phyloP scores from a whole-genome alignment of 30 jellyfish, hydroid and myxozoan species.

The Hydractinia symbiolongicarpus region DNA sequence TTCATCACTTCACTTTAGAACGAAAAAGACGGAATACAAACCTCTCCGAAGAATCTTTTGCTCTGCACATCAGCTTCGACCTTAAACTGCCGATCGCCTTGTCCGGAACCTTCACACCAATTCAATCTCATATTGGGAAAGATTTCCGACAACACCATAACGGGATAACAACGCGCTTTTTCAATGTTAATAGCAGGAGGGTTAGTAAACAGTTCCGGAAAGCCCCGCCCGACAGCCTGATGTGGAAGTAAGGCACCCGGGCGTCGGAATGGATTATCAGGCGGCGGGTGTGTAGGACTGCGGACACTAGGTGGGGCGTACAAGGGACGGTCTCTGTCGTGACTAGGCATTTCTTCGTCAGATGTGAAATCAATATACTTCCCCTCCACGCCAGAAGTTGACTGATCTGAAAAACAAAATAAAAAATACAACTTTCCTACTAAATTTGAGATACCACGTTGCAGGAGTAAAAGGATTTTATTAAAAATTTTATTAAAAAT shows the following conservation, averaged over 20 bases:
- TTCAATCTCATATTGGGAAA: constrained; percentile 52
- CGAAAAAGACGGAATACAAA: background rate
- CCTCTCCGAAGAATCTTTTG: constrained; percentile 52
- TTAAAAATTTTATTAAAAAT: too few species aligned
- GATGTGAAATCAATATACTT: background rate
- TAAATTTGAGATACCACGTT: too few species aligned
- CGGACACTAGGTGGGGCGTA: constrained; percentile 27
- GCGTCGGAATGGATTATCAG: background rate
- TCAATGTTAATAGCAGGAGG: constrained; percentile 40
- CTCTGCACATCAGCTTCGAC: constrained; percentile 53
- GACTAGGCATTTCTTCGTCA: constrained; percentile 16
- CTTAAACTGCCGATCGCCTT: constrained; percentile 37
- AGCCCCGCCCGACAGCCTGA: constrained; percentile 17
- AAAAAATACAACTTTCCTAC: background rate
- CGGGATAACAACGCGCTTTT: constrained; percentile 62
- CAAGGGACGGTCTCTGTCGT: constrained; percentile 16
- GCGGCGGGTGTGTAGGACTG: constrained; percentile 11
- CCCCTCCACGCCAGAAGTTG: too few species aligned
- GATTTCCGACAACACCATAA: constrained; percentile 67
- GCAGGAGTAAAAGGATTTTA: too few species aligned
- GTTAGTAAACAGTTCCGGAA: constrained; percentile 29
- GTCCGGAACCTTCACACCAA: constrained; percentile 58
- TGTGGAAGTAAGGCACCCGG: constrained; percentile 18
- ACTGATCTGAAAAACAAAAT: background rate
- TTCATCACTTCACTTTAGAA: too few species aligned